Percentiles rank a stretch among this genome's conserved stretches.
These are phyloP conservation scores for Anguilla anguilla DNA, from an alignment of 2,797 vertebrate species.

Conservation along the genomic window DNA sequence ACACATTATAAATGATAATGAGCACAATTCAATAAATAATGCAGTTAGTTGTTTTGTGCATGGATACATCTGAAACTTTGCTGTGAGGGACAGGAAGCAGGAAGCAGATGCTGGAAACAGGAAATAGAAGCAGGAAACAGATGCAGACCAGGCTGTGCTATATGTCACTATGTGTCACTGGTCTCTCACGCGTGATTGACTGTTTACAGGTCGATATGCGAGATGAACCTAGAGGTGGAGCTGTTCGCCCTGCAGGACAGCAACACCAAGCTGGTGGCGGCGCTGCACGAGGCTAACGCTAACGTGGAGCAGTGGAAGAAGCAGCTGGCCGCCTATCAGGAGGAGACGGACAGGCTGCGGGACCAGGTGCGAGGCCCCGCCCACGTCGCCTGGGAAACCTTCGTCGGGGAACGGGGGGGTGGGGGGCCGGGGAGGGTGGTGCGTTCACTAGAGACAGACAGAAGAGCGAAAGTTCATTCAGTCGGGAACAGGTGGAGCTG, in stretches of 20 bases:
- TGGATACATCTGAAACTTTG: too few relatives aligned
- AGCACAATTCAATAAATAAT: too few relatives aligned
- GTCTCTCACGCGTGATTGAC: neutral
- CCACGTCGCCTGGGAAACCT: too few relatives aligned
- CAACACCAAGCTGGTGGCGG: conserved; percentile 86
- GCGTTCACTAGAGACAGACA: too few relatives aligned
- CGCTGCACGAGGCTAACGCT: conserved; percentile 87
- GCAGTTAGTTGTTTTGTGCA: too few relatives aligned
- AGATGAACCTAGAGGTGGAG: conserved; percentile 90
- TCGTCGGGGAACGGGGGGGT: too few relatives aligned
- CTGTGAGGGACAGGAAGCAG: too few relatives aligned
- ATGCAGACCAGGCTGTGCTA: conserved; percentile 27
- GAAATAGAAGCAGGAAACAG: neutral
- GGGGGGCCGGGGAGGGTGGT: too few relatives aligned
- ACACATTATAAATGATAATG: too few relatives aligned
- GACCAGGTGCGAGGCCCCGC: conserved; percentile 74
- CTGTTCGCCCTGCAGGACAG: conserved; percentile 94
- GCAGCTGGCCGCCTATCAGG: conserved; percentile 86
- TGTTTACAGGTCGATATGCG: conserved; percentile 83
- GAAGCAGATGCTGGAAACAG: neutral
- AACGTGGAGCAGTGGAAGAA: conserved; percentile 90
- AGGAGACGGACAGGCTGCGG: conserved; percentile 85
- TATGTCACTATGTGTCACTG: conserved; percentile 26
- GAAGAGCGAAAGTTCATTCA: too few relatives aligned
- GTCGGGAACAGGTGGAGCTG: too few relatives aligned